phyloP scores from a whole-genome alignment of 2,797 vertebrate species.

The Tangara arthus region DNA sequence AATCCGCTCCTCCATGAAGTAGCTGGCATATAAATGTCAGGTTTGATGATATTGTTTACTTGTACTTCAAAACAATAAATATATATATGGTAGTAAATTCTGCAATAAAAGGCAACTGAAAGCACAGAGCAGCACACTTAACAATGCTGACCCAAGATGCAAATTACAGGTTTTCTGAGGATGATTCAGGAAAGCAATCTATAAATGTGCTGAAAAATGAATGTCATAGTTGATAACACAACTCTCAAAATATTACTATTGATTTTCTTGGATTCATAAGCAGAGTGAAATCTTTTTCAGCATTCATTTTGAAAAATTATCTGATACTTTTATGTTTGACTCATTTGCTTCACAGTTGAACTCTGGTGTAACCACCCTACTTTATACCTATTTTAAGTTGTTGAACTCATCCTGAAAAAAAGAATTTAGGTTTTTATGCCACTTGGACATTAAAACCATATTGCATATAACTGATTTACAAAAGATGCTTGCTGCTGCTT shows the following conservation, averaged over 20 bases:
- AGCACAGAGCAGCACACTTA: neutral
- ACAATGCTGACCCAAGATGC: conserved; percentile 14
- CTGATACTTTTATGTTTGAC: neutral
- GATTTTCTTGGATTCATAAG: conserved; percentile 37
- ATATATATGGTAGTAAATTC: conserved; percentile 4
- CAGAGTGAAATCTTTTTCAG: conserved; percentile 36
- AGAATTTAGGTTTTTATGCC: neutral
- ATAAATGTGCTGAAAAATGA: conserved; percentile 15
- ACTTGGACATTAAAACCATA: neutral
- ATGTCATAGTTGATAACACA: conserved; percentile 25
- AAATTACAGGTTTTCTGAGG: conserved; percentile 52
- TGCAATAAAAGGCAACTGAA: conserved; percentile 24
- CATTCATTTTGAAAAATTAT: conserved; percentile 17
- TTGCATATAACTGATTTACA: neutral
- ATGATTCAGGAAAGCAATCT: conserved; percentile 48
- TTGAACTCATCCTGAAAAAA: neutral
- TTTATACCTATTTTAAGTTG: neutral
- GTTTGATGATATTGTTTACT: conserved; percentile 45
- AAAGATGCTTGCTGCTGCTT: neutral
- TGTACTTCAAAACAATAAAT: conserved; percentile 31
- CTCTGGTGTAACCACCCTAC: neutral
- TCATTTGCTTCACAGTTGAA: neutral
- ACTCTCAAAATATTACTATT: conserved; percentile 51
- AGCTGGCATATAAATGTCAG: conserved; percentile 16
- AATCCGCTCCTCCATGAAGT: neutral